phyloP scores from a whole-genome alignment of 2,113 vertebrate genomes.

The Phodopus roborovskii region DNA sequence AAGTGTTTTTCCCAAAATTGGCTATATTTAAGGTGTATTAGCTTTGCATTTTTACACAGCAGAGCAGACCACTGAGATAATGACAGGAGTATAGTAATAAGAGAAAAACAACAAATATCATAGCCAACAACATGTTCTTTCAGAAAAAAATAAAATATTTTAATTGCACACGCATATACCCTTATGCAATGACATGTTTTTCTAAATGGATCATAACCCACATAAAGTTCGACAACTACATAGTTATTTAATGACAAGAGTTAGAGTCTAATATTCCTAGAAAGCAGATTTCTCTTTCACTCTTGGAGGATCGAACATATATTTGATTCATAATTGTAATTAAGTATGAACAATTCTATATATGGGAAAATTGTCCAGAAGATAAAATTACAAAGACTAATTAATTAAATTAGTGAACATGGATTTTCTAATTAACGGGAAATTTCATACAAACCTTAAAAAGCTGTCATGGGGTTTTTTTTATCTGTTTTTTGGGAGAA shows the following conservation, averaged over 20 bases:
- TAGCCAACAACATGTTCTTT: background rate
- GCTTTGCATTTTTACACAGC: background rate
- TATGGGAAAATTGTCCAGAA: background rate
- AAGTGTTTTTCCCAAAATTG: background rate
- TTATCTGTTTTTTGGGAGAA: background rate
- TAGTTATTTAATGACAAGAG: background rate
- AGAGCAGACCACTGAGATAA: background rate
- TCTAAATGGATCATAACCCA: background rate
- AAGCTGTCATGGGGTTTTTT: background rate
- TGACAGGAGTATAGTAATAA: background rate
- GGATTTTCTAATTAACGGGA: background rate
- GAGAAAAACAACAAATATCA: background rate
- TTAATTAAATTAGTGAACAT: background rate
- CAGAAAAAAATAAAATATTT: background rate
- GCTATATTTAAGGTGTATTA: background rate
- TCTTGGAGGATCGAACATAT: background rate
- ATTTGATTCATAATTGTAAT: background rate
- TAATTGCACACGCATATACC: background rate
- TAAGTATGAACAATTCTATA: background rate
- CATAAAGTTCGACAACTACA: background rate
- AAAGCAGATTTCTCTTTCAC: background rate
- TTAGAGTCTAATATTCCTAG: background rate
- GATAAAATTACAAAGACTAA: background rate
- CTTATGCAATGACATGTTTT: background rate
- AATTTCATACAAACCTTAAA: background rate